These are phyloP conservation scores for Synergus laeviventris DNA, from an alignment of 2,888 invertebrate genomes.

Conservation along the genomic window DNA sequence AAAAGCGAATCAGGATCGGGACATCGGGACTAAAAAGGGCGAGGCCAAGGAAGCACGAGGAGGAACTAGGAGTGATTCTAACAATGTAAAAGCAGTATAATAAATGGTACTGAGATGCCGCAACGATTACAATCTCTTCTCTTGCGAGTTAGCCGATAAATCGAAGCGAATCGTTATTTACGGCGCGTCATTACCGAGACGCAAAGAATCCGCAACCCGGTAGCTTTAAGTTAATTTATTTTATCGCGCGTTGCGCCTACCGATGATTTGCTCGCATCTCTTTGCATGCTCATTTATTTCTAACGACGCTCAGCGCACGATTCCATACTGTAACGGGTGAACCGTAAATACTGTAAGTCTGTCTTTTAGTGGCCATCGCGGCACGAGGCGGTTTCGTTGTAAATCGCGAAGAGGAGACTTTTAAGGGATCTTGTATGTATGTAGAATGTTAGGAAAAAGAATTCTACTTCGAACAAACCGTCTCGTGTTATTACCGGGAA, in stretches of 20 bases:
- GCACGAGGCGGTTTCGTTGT: conserved; percentile 35
- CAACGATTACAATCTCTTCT: conserved; percentile 41
- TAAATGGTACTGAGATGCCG: conserved; percentile 34
- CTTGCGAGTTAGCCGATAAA: conserved; percentile 31
- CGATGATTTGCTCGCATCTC: conserved; percentile 61
- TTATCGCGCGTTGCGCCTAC: conserved; percentile 65
- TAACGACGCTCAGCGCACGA: conserved; percentile 48
- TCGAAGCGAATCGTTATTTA: conserved; percentile 62
- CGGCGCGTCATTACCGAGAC: conserved; percentile 65
- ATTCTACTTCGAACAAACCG: neutral
- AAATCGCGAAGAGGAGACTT: conserved; percentile 24
- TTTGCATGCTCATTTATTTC: conserved; percentile 54
- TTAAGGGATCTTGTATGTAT: conserved; percentile 17
- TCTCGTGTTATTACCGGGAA: conserved; percentile 15
- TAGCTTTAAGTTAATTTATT: conserved; percentile 73
- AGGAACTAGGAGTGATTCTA: conserved; percentile 28
- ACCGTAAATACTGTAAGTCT: conserved; percentile 39
- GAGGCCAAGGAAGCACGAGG: conserved; percentile 7
- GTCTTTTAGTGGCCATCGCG: conserved; percentile 37
- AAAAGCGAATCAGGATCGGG: conserved; percentile 1
- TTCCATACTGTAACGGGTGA: conserved; percentile 39
- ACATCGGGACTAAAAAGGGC: neutral
- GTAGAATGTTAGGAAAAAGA: neutral
- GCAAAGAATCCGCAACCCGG: conserved; percentile 65
- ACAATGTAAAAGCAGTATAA: conserved; percentile 33